Evolutionary conservation across 2,797 vertebrate genomes (phyloP).

Genomic region (Tinamus major): DNA sequence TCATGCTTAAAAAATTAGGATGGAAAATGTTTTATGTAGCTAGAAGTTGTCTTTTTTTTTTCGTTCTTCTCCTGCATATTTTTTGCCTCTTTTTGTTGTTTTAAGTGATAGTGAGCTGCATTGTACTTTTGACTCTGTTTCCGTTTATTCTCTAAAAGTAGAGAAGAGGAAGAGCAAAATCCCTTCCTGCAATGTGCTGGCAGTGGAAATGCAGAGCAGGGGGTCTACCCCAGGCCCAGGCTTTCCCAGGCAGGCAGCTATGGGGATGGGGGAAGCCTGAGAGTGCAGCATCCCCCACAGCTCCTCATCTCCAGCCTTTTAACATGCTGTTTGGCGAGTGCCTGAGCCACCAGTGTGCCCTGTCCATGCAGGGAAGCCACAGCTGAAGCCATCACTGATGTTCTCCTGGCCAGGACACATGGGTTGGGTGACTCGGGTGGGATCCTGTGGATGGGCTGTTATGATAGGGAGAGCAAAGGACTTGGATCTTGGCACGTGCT

Average conservation of each 20-base stretch:
- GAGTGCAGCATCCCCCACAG: not conserved
- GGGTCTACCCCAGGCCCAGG: fast-evolving
- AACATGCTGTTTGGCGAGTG: not conserved
- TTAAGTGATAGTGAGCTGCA: not conserved
- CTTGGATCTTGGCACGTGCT: not conserved
- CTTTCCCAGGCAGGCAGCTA: fast-evolving
- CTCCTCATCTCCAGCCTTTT: not conserved
- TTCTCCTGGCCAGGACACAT: too few species aligned
- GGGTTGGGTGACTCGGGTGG: too few species aligned
- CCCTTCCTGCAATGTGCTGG: not conserved
- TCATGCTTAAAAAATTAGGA: fast-evolving
- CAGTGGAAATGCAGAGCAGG: not conserved
- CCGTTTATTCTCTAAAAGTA: not conserved
- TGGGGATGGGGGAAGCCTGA: fast-evolving
- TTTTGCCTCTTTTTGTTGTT: not conserved
- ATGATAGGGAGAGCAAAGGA: not conserved
- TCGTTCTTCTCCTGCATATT: not conserved
- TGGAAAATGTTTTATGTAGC: not conserved
- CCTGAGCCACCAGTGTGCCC: too few species aligned
- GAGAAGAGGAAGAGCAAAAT: not conserved
- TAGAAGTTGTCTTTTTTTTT: not conserved
- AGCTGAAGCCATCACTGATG: too few species aligned
- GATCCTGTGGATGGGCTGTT: not conserved
- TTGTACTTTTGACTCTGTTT: not conserved
- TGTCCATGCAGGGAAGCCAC: too few species aligned